Evolutionary conservation across 2,888 invertebrate species (phyloP), one percentile per base, ranked within the genome.

Genomic region (Venustoraphidia nigricollis): DNA sequence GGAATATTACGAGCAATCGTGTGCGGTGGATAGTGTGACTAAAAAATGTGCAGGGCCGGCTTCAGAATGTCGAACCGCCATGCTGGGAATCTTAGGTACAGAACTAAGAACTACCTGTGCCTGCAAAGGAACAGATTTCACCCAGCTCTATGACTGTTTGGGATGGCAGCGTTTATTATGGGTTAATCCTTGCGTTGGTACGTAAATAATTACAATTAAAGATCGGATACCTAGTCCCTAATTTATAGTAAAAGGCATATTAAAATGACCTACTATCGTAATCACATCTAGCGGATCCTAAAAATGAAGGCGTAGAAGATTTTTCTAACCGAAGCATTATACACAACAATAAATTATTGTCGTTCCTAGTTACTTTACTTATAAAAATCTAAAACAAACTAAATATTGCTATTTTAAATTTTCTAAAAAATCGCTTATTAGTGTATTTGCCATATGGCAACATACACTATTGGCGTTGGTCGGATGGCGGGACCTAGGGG

Each of bases 131-230:
- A 84, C 86, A 2, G 89, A 91, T 69, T 79, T 84, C 61, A 80
- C 83, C 38, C 85, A 89, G 63, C 72, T 89, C 36, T 89, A 90
- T 64, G 86, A 88, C 60, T 92, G 92, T 58, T 75, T 91, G 1
- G 91, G 90, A 46, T 92, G 92, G 91, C 88, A 91, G 60, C 67
- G 91, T 50, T 74, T 91, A 39, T 73, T 92, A 38, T 92, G 92
- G 91, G 80, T 91, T 51, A 92, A 92, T 66, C 89, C 91, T 46
- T 92, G 92, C 66, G 91, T 92, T 58, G 90, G 92, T 92, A 67
- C 79, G 85, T 72, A 52, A 34, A 39, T 9, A 38, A 35, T 39
- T 40, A 34, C 10, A 39, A 11, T 11, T 41, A 41, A 41, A 41
- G 27, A 27, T 1, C 1, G 13, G 9, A 41, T 27, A 10, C 39